Evolutionary conservation across 1,140 invertebrate genomes (phyloP).

Genomic region (Nasonia giraulti): DNA sequence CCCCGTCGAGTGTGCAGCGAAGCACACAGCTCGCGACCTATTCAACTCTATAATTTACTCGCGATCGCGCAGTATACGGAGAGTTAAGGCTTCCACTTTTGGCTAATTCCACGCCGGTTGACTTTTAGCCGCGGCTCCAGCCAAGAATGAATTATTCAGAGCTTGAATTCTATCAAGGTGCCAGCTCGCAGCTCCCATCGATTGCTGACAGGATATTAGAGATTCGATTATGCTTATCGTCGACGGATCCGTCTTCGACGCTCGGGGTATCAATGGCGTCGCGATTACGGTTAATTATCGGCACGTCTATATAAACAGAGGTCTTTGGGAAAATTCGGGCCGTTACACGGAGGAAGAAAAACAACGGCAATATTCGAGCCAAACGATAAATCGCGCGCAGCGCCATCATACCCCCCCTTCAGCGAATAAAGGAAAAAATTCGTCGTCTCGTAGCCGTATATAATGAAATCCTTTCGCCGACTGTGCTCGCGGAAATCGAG

Average conservation of each 20-base stretch:
- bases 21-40: neutral
- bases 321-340: neutral
- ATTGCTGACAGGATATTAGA: neutral
- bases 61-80: neutral
- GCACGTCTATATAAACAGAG: neutral
- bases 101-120: neutral
- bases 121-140: neutral
- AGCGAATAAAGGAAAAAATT: conserved; percentile 43
- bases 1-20: neutral
- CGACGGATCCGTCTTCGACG: neutral
- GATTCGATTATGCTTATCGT: neutral
- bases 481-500: neutral
- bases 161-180: neutral
- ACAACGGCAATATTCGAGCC: conserved; percentile 21
- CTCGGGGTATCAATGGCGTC: neutral
- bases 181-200: neutral
- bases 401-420: conserved; percentile 11
- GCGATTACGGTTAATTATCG: neutral
- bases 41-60: neutral
- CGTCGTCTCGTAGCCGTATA: conserved; percentile 24
- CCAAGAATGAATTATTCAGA: neutral
- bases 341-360: neutral
- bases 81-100: neutral
- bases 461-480: conserved; percentile 41
- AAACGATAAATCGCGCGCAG: conserved; percentile 32